Evolutionary conservation across 2,113 vertebrate species (phyloP).

Genomic region (Rousettus leschenaultii): DNA sequence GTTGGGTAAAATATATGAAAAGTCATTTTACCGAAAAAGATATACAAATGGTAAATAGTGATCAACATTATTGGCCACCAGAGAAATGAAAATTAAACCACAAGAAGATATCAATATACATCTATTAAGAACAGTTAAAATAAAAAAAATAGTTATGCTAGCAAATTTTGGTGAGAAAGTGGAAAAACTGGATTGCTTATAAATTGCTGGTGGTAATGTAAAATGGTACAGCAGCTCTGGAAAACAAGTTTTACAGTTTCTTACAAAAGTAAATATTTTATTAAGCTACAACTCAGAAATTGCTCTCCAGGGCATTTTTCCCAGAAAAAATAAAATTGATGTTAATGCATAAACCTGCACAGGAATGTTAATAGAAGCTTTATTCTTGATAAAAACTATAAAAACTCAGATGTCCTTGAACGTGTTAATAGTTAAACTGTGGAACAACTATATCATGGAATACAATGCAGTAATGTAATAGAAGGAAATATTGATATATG

Average conservation of each 20-base stretch:
- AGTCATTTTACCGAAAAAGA: neutral
- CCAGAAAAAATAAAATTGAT: neutral
- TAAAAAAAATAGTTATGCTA: neutral
- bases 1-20: neutral
- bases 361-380: neutral
- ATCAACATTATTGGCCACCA: neutral
- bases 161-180: neutral
- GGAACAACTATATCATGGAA: neutral
- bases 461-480: neutral
- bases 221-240: neutral
- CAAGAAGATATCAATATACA: neutral
- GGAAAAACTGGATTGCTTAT: neutral
- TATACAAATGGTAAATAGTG: neutral
- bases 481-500: neutral
- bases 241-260: neutral
- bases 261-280: neutral
- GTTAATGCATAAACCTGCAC: neutral
- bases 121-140: neutral
- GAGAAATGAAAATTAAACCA: neutral
- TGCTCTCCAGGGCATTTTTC: neutral
- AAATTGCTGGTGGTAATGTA: neutral
- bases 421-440: neutral
- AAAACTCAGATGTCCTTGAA: neutral
- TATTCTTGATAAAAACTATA: neutral
- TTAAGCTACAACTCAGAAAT: neutral